Conservation (phyloP, 92 coral and sea anemone species). For the Siderastrea radians region DNA sequence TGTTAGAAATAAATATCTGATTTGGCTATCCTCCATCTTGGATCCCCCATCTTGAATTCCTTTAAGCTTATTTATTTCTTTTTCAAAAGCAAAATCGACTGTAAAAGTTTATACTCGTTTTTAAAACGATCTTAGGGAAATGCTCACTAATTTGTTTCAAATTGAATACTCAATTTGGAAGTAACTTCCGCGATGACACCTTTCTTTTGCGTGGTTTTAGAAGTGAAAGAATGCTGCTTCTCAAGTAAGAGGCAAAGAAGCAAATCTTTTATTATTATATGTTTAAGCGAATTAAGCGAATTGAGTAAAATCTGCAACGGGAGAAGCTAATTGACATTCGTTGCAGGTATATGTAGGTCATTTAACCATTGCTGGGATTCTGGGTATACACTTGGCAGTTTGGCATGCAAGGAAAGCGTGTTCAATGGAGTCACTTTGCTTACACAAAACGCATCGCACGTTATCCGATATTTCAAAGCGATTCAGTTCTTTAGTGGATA, state of each 20-base stretch:
- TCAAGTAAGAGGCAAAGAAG: too few relatives aligned
- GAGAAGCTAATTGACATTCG: not conserved
- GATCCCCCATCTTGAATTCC: too few relatives aligned
- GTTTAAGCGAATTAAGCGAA: not conserved
- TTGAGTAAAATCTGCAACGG: not conserved
- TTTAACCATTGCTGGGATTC: not conserved
- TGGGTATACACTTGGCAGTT: not conserved
- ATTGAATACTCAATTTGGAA: not conserved
- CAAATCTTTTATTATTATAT: too few relatives aligned
- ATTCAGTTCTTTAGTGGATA: not conserved
- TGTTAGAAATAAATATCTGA: too few relatives aligned
- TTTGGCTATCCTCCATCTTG: too few relatives aligned
- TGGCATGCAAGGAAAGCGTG: not conserved
- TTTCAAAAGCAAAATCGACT: too few relatives aligned
- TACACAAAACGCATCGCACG: not conserved
- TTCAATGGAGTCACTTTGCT: not conserved
- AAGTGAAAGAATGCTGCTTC: not conserved
- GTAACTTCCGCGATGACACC: not conserved
- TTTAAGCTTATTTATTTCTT: too few relatives aligned
- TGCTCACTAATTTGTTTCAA: not conserved
- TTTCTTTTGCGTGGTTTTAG: not conserved
- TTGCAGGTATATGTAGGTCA: not conserved
- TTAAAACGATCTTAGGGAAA: too few relatives aligned
- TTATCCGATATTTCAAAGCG: not conserved
- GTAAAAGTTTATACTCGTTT: too few relatives aligned